Evolutionary conservation across 1,140 invertebrate genomes (phyloP), one percentile per base, ranked within the genome.

Genomic region (Drosophila micromelanica): DNA sequence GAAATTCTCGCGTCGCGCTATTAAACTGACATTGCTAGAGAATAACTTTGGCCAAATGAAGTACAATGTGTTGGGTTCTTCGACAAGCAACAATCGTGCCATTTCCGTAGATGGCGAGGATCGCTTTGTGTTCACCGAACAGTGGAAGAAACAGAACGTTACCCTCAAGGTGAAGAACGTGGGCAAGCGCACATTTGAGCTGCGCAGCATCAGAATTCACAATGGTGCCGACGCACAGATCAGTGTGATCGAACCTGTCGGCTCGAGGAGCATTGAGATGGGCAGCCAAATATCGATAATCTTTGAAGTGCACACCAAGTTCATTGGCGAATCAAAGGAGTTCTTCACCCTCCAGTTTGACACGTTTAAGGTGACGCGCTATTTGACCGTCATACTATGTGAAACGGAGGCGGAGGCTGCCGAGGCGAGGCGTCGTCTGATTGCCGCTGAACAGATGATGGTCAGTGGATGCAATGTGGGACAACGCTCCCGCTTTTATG

Each of bases 301-400:
- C 0, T 52, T 91, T n/a, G 55, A 87, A 35, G 57, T 80, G 0
- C 15, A 82, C 32, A 93, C 93, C 0, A 93, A 92, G 91, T 94
- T 93, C 54, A 78, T 94, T 51, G 96, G 96, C 3, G 81, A 78
- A 27, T 93, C 93, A 1, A 92, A 93, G 30, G 95, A 96, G 91
- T 68, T 94, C 5, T 92, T 95, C 45, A 78, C 94, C 0, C 32
- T 95, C 94, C 57, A 85, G 77, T 74, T 96, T 95, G 82, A 92
- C 92, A 70, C 73, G 77, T 62, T 95, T 94, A 80, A 76, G 11
- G 17, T 91, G 1, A 70, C 38, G 0, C 73, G 65, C 2, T 9
- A 0, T 0, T 37, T 89, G 0, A 68, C 59, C 0, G 23, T 89
- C 8, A 40, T 89, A 2, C 76, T 84, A 1, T 68, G 62, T 5